Evolutionary conservation across 2,888 invertebrate species (phyloP).

Genomic region (Macrosiphum euphorbiae): DNA sequence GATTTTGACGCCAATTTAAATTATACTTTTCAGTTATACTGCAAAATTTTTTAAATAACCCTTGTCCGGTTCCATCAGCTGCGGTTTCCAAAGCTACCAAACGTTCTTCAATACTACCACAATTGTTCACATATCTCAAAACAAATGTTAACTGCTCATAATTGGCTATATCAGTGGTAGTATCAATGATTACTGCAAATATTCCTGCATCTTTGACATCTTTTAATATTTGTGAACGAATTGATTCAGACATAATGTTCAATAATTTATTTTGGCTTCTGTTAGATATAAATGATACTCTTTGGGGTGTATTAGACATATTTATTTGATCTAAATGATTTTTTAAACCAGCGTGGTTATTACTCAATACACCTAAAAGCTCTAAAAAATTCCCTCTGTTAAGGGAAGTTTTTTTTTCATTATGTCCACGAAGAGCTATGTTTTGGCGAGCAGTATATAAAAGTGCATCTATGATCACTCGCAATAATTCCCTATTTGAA

Average conservation of each 20-base stretch:
- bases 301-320: background rate
- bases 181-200: conserved; percentile 7
- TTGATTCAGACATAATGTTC: background rate
- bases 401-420: background rate
- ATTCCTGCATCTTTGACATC: background rate
- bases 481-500: background rate
- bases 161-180: background rate
- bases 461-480: conserved; percentile 11
- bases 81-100: background rate
- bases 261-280: conserved; percentile 14
- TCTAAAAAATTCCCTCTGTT: background rate
- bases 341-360: background rate
- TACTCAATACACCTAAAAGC: background rate
- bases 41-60: background rate
- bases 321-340: conserved; percentile 7
- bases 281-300: background rate
- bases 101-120: conserved; percentile 3
- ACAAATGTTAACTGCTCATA: conserved; percentile 16
- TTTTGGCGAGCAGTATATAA: background rate
- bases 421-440: background rate
- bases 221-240: background rate
- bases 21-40: too few relatives aligned
- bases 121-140: background rate
- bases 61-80: background rate
- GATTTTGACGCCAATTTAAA: too few relatives aligned